These are phyloP conservation scores for Semnornis frantzii DNA, from an alignment of 2,113 vertebrate genomes.

Conservation along the genomic window DNA sequence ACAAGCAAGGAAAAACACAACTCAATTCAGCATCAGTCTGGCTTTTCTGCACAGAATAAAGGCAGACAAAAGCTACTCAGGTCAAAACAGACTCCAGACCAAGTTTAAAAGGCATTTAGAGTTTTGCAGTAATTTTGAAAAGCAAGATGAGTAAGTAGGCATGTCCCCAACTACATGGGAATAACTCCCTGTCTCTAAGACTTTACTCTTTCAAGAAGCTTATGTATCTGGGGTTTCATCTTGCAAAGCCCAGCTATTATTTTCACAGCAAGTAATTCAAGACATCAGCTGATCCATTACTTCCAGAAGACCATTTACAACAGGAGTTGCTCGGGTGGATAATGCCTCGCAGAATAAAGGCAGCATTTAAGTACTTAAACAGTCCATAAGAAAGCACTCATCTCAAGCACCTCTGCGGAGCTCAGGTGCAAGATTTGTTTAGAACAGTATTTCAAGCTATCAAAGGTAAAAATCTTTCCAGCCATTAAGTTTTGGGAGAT, in stretches of 20 bases:
- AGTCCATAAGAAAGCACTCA: background rate
- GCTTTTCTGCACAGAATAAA: background rate
- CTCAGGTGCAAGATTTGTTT: background rate
- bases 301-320: background rate
- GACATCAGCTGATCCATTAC: background rate
- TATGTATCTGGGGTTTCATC: background rate
- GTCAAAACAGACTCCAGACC: background rate
- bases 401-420: background rate
- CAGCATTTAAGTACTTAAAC: background rate
- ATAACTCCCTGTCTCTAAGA: background rate
- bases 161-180: background rate
- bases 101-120: background rate
- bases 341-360: conserved; percentile 1
- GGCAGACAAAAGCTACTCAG: background rate
- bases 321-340: background rate
- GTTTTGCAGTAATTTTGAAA: background rate
- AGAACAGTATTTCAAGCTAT: background rate
- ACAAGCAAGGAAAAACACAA: background rate
- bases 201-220: background rate
- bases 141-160: background rate
- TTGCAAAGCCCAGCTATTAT: background rate
- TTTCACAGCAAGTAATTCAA: background rate
- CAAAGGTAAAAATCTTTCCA: background rate
- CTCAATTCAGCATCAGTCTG: background rate
- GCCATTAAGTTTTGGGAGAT: background rate